Percentiles rank a stretch among this genome's conserved stretches.
Conservation (phyloP, 2,888 invertebrate genomes). For the Pemphredon lugubris region DNA sequence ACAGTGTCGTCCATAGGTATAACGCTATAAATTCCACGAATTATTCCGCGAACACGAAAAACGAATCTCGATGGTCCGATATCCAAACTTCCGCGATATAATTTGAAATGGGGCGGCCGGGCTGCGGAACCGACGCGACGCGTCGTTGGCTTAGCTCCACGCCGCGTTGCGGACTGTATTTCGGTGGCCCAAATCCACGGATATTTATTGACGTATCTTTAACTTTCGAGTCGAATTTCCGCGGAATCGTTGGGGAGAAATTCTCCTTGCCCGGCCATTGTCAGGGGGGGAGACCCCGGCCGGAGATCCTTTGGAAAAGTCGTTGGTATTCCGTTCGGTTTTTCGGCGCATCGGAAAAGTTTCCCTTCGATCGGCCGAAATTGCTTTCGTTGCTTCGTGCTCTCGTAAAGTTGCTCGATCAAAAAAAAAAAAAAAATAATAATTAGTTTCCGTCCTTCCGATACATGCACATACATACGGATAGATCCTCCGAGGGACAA, state of each 20-base stretch:
- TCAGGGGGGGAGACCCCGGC: not conserved
- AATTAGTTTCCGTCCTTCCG: slow-evolving; percentile 25
- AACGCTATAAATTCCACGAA: slow-evolving; percentile 33
- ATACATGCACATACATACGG: too few species aligned
- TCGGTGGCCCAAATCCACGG: slow-evolving; percentile 71
- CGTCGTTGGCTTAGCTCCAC: slow-evolving; percentile 77
- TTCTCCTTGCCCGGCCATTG: not conserved
- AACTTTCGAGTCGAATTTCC: slow-evolving; percentile 47
- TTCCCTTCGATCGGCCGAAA: slow-evolving; percentile 1
- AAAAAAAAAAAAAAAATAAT: too few species aligned
- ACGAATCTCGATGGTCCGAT: slow-evolving; percentile 28
- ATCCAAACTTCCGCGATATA: slow-evolving; percentile 64
- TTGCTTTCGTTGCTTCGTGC: slow-evolving; percentile 13
- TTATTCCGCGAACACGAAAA: slow-evolving; percentile 29
- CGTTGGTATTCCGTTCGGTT: too few species aligned
- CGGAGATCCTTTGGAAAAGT: too few species aligned
- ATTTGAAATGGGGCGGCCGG: slow-evolving; percentile 61
- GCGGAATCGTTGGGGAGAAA: not conserved
- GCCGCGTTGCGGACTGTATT: slow-evolving; percentile 76
- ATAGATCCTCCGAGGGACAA: too few species aligned
- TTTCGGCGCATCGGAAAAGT: not conserved
- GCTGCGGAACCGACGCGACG: slow-evolving; percentile 66
- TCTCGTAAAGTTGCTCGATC: slow-evolving; percentile 11
- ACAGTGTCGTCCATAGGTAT: slow-evolving; percentile 10
- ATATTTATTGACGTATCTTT: slow-evolving; percentile 67